Evolutionary conservation across 1,140 invertebrate genomes (phyloP).

Genomic region (Drosophila willistoni): DNA sequence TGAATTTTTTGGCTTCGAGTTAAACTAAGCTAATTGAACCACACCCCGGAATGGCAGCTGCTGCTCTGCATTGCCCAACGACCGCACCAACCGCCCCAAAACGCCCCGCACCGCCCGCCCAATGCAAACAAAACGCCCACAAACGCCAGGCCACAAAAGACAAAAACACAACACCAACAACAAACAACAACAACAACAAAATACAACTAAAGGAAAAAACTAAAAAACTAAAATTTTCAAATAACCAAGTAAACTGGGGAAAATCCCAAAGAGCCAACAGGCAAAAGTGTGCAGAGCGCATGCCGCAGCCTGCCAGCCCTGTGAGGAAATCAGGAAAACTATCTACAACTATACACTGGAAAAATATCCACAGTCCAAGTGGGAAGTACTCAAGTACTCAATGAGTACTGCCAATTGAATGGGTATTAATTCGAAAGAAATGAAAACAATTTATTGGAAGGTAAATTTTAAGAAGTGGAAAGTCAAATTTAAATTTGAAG

Average conservation of each 20-base stretch:
- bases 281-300: slow-evolving; percentile 51
- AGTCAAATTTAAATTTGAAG: not conserved
- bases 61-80: slow-evolving; percentile 25
- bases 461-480: not conserved
- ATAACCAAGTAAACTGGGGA: not conserved
- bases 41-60: slow-evolving; percentile 50
- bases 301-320: slow-evolving; percentile 34
- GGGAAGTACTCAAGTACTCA: too few relatives aligned
- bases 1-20: slow-evolving; percentile 26
- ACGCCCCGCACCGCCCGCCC: slow-evolving; percentile 1
- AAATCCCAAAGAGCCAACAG: slow-evolving; percentile 21
- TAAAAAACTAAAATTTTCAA: slow-evolving; percentile 28
- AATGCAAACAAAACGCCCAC: slow-evolving; percentile 51
- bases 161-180: slow-evolving; percentile 35
- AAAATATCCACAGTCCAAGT: too few relatives aligned
- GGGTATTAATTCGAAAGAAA: not conserved
- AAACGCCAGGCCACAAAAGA: slow-evolving; percentile 44
- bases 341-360: slow-evolving; percentile 20
- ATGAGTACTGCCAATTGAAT: not conserved
- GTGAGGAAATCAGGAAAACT: slow-evolving; percentile 23
- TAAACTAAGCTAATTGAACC: slow-evolving; percentile 58
- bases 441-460: not conserved
- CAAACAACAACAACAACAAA: slow-evolving; percentile 32
- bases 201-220: not conserved
- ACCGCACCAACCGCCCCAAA: slow-evolving; percentile 8